Evolutionary conservation across 2,113 vertebrate species (phyloP), one percentile per base, ranked within the genome.

Genomic region (Phylloscopus trochiloides): DNA sequence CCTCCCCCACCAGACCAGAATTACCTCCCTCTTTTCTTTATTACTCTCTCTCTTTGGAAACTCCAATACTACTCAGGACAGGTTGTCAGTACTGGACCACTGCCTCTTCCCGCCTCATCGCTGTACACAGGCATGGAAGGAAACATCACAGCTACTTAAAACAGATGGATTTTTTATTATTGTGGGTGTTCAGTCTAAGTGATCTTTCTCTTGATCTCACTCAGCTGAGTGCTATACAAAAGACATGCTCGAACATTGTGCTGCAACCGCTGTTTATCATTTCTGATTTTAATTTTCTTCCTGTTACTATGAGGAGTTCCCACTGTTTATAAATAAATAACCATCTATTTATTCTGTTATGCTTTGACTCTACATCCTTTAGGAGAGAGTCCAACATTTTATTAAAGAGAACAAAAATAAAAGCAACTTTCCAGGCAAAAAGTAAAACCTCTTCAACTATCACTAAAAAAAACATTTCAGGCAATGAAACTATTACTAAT

Each of bases 271-370:
- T 68, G 65, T 75, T 95, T 78, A 78, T 78, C 2, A 63, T 65
- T 87, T 75, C 76, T 48, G 65, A 68, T 45, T 67, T 83, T 91
- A 80, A 81, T 89, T 81, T 92, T 89, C 63, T 85, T 87, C 65
- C 80, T 84, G 86, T 84, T 86, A 80, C 62, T 55, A 70, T 38
- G 42, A 94, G 25, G 57, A 80, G 8, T 38, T 95, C 36, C 31
- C 7, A 16, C 36, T 86, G 70, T 78, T 96, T 85, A 67, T 50
- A 95, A 94, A 96, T 61, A 91, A 92, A 85, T 36, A 91, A 36
- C 40, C 52, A 72, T 48, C 81, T 86, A 75, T 45, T 86, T 65
- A 58, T 59, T 71, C 40, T 63, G 42, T 51, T 66, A 62, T n/a
- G 22, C n/a, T 59, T 59, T 3, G 8, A 36, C n/a, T 77, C 71